Evolutionary conservation across 2,888 invertebrate genomes (phyloP).

Genomic region (Drosophila picticornis): DNA sequence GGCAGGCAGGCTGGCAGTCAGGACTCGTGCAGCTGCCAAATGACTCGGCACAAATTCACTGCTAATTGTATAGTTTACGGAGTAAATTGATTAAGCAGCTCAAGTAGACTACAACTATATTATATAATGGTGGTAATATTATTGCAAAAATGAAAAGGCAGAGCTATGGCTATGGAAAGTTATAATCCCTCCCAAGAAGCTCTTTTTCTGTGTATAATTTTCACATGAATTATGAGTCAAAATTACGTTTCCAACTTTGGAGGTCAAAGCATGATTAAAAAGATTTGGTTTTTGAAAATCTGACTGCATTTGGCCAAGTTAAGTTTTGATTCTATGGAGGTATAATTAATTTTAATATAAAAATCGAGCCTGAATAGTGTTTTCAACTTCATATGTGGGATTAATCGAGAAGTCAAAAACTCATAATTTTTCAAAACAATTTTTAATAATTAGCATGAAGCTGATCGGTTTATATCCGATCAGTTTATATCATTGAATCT

Average conservation of each 20-base stretch:
- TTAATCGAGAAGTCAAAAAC: rapidly evolving
- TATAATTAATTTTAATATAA: neutral
- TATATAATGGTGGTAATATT: neutral
- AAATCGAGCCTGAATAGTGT: neutral
- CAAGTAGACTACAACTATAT: neutral
- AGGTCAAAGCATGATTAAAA: neutral
- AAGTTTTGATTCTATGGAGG: too few species aligned
- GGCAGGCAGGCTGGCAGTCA: conserved; percentile 1
- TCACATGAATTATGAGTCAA: rapidly evolving
- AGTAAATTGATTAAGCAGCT: conserved; percentile 4
- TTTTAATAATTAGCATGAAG: too few species aligned
- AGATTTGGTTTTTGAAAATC: neutral
- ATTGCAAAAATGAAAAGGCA: neutral
- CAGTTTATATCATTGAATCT: too few species aligned
- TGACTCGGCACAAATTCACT: conserved; percentile 19
- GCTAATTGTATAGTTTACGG: neutral
- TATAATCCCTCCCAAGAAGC: neutral
- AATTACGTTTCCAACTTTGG: neutral
- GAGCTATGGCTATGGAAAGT: neutral
- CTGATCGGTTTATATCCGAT: too few species aligned
- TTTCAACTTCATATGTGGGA: neutral
- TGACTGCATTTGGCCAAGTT: neutral
- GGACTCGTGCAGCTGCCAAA: conserved; percentile 14
- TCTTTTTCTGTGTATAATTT: neutral
- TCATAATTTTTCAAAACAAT: too few species aligned